Evolutionary conservation across 2,888 invertebrate genomes (phyloP).

Genomic region (Clivina fossor): DNA sequence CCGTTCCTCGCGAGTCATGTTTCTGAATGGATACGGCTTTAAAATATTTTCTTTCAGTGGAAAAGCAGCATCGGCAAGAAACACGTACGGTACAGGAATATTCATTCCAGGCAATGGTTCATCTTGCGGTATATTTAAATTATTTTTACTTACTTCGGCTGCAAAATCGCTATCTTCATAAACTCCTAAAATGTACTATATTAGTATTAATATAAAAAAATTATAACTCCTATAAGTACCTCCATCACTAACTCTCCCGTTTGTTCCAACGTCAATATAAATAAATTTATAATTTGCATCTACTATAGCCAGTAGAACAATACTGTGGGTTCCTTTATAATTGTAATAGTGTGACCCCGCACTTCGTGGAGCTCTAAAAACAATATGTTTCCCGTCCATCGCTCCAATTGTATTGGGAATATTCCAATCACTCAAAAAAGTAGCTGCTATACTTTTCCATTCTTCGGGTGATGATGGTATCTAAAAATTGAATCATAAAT

Average conservation of each 20-base stretch:
- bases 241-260: slow-evolving; percentile 7
- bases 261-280: slow-evolving; percentile 2
- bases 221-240: too few species aligned
- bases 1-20: not conserved
- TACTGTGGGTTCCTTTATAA: slow-evolving; percentile 9
- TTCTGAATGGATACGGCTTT: slow-evolving; percentile 1
- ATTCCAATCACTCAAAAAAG: too few species aligned
- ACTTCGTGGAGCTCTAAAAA: not conserved
- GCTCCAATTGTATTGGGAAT: not conserved
- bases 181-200: too few species aligned
- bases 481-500: too few species aligned
- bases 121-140: slow-evolving; percentile 38
- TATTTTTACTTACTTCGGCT: slow-evolving; percentile 21
- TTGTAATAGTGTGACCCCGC: slow-evolving; percentile 7
- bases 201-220: not conserved
- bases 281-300: slow-evolving; percentile 2
- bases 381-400: not conserved
- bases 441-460: too few species aligned
- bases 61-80: slow-evolving; percentile 43
- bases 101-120: slow-evolving; percentile 39
- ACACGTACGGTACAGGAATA: slow-evolving; percentile 39
- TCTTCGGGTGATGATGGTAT: too few species aligned
- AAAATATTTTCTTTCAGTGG: slow-evolving; percentile 21
- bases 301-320: slow-evolving; percentile 1
- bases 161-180: not conserved